Evolutionary conservation across 2,888 invertebrate species (phyloP).

Genomic region (Limnephilus auricula): DNA sequence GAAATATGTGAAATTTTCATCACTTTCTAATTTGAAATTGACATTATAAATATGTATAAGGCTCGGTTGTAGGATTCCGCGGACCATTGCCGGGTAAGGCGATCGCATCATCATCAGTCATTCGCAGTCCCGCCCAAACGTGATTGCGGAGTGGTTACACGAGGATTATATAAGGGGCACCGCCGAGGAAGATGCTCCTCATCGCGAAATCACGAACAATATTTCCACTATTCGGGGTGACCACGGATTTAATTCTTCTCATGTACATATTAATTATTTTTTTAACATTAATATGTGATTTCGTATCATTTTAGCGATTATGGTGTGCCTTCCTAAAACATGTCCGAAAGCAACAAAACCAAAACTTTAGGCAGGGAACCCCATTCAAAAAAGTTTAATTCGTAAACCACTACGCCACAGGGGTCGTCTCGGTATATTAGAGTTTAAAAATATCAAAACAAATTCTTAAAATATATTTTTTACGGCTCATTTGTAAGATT

Average conservation of each 20-base stretch:
- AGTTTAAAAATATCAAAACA: too few relatives aligned
- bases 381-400: too few relatives aligned
- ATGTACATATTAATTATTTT: background rate
- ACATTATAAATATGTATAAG: conserved; percentile 14
- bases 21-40: conserved; percentile 31
- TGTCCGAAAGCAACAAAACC: too few relatives aligned
- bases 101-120: conserved; percentile 43
- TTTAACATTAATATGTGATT: too few relatives aligned
- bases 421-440: too few relatives aligned
- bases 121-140: conserved; percentile 48
- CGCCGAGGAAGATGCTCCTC: conserved; percentile 42
- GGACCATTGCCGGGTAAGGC: background rate
- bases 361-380: too few relatives aligned
- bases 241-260: background rate
- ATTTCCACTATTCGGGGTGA: background rate
- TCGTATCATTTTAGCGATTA: too few relatives aligned
- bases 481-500: too few relatives aligned
- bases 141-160: conserved; percentile 49
- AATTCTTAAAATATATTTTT: too few relatives aligned
- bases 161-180: conserved; percentile 45
- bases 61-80: background rate
- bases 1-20: conserved; percentile 16
- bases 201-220: conserved; percentile 45
- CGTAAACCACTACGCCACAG: too few relatives aligned
- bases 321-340: too few relatives aligned